Evolutionary conservation across 2,113 vertebrate species (phyloP), one percentile per base, ranked within the genome.

Genomic region (Notarius quadriscutis): DNA sequence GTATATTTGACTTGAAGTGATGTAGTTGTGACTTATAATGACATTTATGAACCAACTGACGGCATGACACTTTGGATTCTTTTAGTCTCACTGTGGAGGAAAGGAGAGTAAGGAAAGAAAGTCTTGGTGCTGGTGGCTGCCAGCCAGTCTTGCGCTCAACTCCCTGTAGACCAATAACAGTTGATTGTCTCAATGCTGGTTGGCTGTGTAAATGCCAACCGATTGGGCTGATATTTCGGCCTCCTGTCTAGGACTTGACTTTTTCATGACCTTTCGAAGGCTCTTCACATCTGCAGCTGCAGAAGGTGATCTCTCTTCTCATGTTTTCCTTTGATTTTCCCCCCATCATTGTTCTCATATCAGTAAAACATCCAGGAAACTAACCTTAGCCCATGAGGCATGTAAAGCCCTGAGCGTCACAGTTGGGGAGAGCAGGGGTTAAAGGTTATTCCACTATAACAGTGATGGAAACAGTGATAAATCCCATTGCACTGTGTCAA

Each of bases 161-260:
- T 91, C 82, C 75, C 89, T 72, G 1, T 20, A 84, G 86, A 85
- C 80, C 87, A 84, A 87, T 84, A 81, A 87, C 84, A 85, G 88
- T 84, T 65, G 81, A 89, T 88, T 87, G 55, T 84, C 90, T 88
- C 91, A 89, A 85, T 92, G 91, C 88, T 87, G 82, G 84, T 71
- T 90, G 90, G 84, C 51, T 57, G 55, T 55, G 89, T 86, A 88
- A 89, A 90, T 90, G 85, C 55, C 84, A 86, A 12, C 2, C 81
- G 88, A 91, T 87, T 84, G 75, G 87, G 83, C 84, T 91, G 89
- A 89, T 91, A 93, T 94, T 93, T 91, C 87, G 81, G 53, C 69
- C 50, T 74, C 75, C 89, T 87, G 74, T 89, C 78, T 85, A 87
- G 88, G 84, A 89, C 67, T 1, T 91, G 90, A 85, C 84, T 41